A percentile compares a stretch with the other conserved stretches of the same genome.
Evolutionary conservation across 2,888 invertebrate genomes (phyloP).

Genomic region (Cacoxenus indagator): DNA sequence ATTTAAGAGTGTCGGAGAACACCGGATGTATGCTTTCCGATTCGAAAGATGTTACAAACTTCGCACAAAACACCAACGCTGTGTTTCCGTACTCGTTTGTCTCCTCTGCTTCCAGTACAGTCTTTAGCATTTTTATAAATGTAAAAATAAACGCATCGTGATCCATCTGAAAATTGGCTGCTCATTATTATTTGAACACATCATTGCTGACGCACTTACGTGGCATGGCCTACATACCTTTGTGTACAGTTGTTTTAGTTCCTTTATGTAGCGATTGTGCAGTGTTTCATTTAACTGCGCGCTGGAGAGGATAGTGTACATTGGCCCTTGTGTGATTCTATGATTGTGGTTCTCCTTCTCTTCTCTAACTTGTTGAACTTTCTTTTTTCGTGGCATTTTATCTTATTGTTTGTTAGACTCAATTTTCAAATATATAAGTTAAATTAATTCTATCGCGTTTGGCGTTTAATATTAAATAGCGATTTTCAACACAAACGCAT

Average conservation of each 20-base stretch:
- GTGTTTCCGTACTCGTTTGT: constrained; percentile 79
- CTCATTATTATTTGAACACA: neutral
- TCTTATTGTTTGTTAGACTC: neutral
- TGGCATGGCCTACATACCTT: constrained; percentile 76
- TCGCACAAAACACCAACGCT: constrained; percentile 79
- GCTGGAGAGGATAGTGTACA: constrained; percentile 74
- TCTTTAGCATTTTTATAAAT: constrained; percentile 77
- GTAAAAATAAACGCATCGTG: constrained; percentile 76
- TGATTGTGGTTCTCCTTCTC: constrained; percentile 57
- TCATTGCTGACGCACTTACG: no score
- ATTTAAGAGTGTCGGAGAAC: constrained; percentile 57
- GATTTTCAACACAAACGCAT: no score
- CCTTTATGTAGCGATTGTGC: constrained; percentile 77
- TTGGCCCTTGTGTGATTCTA: constrained; percentile 55
- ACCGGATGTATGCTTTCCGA: constrained; percentile 70
- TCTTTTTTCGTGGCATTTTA: constrained; percentile 57
- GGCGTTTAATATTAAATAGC: no score
- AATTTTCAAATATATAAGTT: neutral
- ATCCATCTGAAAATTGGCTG: constrained; percentile 69
- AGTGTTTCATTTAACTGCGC: constrained; percentile 77
- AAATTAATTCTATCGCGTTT: no score
- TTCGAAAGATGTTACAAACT: constrained; percentile 77
- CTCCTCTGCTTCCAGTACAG: constrained; percentile 78
- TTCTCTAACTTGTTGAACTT: constrained; percentile 47
- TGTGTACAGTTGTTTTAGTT: constrained; percentile 75